Evolutionary conservation across 2,113 vertebrate genomes (phyloP), one percentile per base, ranked within the genome.

Genomic region (Astur gentilis): DNA sequence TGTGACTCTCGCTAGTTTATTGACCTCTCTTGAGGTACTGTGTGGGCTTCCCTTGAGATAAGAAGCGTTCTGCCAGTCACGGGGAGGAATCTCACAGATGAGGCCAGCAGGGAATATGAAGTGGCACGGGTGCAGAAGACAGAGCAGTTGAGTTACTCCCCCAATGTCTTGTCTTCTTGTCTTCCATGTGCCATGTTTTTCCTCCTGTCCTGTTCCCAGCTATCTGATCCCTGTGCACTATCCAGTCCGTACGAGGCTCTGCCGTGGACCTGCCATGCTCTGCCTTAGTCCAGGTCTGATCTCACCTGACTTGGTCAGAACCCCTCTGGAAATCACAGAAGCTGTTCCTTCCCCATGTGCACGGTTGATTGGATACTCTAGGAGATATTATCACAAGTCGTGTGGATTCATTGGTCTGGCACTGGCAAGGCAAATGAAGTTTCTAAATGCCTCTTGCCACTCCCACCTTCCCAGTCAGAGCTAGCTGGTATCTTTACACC

Each of bases 281-380:
- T 69, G 49, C 76, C 49, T 54, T 8, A 14, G 61, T 9, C 31
- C 27, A 21, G 72, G 31, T 64, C 79, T 64, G 27, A 36, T 70
- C 86, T 84, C 44, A 12, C 72, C 47, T 38, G 19, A 26, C 29
- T 20, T 47, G 25, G 47, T 36, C 45, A 52, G 57, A n/a, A 38
- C 17, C 60, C 15, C 22, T 44, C 52, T 73, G 86, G 67, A 57
- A 61, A 58, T 78, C 52, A 10, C 66, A 64, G 49, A 22, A 40
- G 40, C 32, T 42, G 47, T 49, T 89, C 75, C 83, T 87, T 58
- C 45, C 31, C 65, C 36, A 0, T 16, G 25, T 16, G 32, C 55
- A 5, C 1, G 3, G 10, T 9, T 26, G 36, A 7, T 44, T 15
- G 1, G 29, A 14, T 54, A 2, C 47, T 76, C 22, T 9, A n/a